Conservation (phyloP, 2,113 vertebrate genomes). For the Rhabdomys dilectus region DNA sequence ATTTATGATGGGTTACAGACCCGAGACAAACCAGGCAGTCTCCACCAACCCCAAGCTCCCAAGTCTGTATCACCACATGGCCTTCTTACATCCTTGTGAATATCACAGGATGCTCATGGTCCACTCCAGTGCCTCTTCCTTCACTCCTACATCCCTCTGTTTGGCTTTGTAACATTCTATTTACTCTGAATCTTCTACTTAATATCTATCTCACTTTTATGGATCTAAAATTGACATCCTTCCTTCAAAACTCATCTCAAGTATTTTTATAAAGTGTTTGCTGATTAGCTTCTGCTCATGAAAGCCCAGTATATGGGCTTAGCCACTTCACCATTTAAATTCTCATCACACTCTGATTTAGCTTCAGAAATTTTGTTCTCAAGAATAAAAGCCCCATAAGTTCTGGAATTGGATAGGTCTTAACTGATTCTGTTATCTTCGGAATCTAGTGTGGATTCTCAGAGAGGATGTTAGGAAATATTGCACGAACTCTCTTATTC, state of each 20-base stretch:
- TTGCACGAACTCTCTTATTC: background rate
- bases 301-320: background rate
- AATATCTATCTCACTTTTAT: background rate
- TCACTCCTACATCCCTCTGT: background rate
- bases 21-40: background rate
- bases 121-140: background rate
- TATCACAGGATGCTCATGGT: background rate
- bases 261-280: conserved; percentile 3
- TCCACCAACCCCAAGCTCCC: background rate
- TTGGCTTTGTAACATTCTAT: background rate
- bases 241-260: conserved; percentile 40
- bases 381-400: background rate
- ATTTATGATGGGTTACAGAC: background rate
- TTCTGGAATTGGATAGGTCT: background rate
- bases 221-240: background rate
- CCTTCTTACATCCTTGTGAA: background rate
- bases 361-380: background rate
- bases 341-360: background rate
- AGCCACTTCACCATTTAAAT: background rate
- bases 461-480: conserved; percentile 29
- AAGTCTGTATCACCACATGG: background rate
- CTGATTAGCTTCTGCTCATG: background rate
- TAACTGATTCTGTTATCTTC: conserved; percentile 30
- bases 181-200: background rate
- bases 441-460: conserved; percentile 25